These are phyloP conservation scores for Aphidius gifuensis DNA, from an alignment of 1,140 invertebrate genomes.

Conservation along the genomic window DNA sequence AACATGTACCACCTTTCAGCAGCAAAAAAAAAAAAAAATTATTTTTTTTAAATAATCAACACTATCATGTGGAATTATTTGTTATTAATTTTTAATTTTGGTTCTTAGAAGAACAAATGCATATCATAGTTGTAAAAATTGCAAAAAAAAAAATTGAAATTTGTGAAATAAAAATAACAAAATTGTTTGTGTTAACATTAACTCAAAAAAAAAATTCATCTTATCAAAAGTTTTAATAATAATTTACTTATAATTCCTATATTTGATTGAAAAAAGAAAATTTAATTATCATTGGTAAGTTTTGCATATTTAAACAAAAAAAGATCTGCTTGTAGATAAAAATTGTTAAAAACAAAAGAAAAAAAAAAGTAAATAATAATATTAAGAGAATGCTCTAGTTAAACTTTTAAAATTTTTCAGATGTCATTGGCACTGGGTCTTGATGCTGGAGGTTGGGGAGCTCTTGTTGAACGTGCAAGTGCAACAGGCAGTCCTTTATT, in stretches of 20 bases:
- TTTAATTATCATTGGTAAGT: background rate
- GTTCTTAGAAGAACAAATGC: conserved; percentile 75
- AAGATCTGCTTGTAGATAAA: background rate
- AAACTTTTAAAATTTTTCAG: conserved; percentile 33
- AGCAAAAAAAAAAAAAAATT: background rate
- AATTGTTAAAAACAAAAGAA: background rate
- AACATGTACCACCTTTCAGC: conserved; percentile 9
- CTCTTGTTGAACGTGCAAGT: conserved; percentile 52
- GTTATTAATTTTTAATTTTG: conserved; percentile 53
- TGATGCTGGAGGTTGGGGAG: conserved; percentile 57
- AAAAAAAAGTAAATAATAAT: conserved; percentile 18
- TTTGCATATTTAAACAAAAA: background rate
- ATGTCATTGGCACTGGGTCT: conserved; percentile 52
- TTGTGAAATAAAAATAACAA: conserved; percentile 57
- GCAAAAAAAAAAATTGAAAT: conserved; percentile 28
- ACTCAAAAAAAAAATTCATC: background rate
- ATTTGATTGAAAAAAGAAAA: background rate
- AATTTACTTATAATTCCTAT: background rate
- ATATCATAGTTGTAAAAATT: conserved; percentile 87
- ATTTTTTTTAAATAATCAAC: conserved; percentile 3
- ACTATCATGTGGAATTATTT: conserved; percentile 23
- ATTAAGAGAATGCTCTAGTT: background rate
- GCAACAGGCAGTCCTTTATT: conserved; percentile 51
- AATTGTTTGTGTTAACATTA: conserved; percentile 53
- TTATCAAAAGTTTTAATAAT: background rate